Conservation (phyloP, 2,113 vertebrate species). For the Setophaga petechia region DNA sequence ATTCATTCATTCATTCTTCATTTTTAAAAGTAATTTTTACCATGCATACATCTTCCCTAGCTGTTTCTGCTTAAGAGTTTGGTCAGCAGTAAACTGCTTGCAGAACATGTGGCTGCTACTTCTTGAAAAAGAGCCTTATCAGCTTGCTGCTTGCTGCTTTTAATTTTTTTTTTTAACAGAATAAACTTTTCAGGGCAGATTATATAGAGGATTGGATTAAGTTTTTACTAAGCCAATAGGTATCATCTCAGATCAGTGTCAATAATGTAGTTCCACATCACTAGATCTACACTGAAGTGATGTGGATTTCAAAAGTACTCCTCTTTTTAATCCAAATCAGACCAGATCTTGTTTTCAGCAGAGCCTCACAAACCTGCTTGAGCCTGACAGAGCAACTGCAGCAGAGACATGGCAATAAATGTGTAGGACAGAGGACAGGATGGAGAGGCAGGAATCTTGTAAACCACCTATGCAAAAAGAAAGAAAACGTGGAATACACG, state of each 20-base stretch:
- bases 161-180: neutral
- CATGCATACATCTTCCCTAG: neutral
- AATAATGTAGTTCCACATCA: neutral
- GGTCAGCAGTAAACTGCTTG: neutral
- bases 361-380: neutral
- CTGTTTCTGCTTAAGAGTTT: neutral
- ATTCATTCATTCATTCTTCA: neutral
- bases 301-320: neutral
- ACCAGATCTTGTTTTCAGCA: neutral
- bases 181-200: neutral
- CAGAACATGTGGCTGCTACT: neutral
- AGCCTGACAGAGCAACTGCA: neutral
- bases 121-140: neutral
- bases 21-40: neutral
- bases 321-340: neutral
- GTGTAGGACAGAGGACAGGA: neutral
- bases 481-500: rapidly evolving
- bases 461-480: neutral
- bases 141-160: neutral
- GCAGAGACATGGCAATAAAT: neutral
- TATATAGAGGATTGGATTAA: neutral
- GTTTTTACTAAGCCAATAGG: neutral
- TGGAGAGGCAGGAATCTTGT: neutral
- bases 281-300: neutral
- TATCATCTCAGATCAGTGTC: neutral